Percentiles rank a stretch among this genome's conserved stretches.
phyloP scores from a whole-genome alignment of 2,797 vertebrate genomes.

The Tenualosa ilisha region DNA sequence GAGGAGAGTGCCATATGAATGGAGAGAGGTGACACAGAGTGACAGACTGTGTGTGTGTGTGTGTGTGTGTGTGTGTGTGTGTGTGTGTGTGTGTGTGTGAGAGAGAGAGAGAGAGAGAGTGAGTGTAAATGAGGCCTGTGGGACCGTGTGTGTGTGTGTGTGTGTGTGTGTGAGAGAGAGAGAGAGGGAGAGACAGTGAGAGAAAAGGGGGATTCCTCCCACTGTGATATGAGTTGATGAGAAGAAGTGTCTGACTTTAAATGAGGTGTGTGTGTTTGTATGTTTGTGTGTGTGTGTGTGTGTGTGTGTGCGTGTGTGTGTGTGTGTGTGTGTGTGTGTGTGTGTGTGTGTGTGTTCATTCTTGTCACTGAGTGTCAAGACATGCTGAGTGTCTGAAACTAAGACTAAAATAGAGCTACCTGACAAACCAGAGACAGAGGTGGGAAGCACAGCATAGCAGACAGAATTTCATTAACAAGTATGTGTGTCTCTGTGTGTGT shows the following conservation, averaged over 20 bases:
- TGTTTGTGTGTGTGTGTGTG: background rate
- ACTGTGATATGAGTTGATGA: background rate
- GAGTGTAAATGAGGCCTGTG: background rate
- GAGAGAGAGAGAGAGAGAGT: background rate
- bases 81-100: constrained; percentile 9
- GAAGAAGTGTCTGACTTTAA: background rate
- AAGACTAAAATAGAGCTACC: background rate
- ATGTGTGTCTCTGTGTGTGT: no score
- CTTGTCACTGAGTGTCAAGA: no score
- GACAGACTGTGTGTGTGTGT: background rate
- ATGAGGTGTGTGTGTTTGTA: background rate
- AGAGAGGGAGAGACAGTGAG: background rate
- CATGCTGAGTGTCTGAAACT: background rate
- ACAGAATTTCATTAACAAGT: background rate
- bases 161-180: background rate
- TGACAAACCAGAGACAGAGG: background rate
- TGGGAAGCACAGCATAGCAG: background rate
- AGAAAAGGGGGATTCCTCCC: background rate
- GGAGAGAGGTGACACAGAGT: background rate
- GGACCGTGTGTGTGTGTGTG: background rate
- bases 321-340: constrained; percentile 11
- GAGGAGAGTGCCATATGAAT: background rate
- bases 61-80: background rate
- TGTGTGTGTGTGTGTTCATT: background rate
- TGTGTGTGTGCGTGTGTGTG: constrained; percentile 6